Base-by-base conservation (phyloP, 2,888 invertebrate genomes). In the Hoplodrina ambigua region DNA sequence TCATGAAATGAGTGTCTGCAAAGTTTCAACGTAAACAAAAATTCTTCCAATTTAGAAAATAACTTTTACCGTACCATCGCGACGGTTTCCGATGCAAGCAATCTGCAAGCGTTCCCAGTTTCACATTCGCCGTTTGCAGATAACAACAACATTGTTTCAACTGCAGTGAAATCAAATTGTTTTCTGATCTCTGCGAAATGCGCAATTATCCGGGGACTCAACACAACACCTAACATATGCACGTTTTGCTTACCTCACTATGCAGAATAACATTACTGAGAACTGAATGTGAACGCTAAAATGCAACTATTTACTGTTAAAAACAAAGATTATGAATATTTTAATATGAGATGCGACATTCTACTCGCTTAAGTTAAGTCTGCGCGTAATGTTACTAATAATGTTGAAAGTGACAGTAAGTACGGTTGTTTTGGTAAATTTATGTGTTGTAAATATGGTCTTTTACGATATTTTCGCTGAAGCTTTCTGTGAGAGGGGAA, bases 191-290 rank as follows among this genome's bases (percentile, higher is more conserved):
- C 81, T 77, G 81, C 74, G 82, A 84, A 80, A 82, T 78, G 78
- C 70, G 74, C 86, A 87, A 88, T 87, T 87, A 86, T 84, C 86
- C 74, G 53, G 85, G 78, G 82, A 85, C 58, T 54, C 58, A 11
- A 72, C 66, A 64, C 61, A 56, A 69, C 75, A 71, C 69, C 68
- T 75, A 74, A 80, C 83, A 83, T 83, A 87, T 87, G 84, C 86
- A 86, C 87, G 87, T 89, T 89, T 89, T 87, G 88, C 88, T 88
- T 86, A 89, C 87, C 84, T 87, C 79, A 66, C 84, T 84, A 86
- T 86, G 85, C 87, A 87, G 88, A 86, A 89, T 84, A 81, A 85
- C 83, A 85, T 87, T 83, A 82, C 81, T 72, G 76, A 61, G 75
- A 79, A 75, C 80, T 75, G 57, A 57, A 76, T 74, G 78, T 69